Percentiles rank a stretch among this genome's conserved stretches.
These are phyloP conservation scores for Tragelaphus eurycerus DNA, from an alignment of 2,797 vertebrate genomes.

Conservation along the genomic window DNA sequence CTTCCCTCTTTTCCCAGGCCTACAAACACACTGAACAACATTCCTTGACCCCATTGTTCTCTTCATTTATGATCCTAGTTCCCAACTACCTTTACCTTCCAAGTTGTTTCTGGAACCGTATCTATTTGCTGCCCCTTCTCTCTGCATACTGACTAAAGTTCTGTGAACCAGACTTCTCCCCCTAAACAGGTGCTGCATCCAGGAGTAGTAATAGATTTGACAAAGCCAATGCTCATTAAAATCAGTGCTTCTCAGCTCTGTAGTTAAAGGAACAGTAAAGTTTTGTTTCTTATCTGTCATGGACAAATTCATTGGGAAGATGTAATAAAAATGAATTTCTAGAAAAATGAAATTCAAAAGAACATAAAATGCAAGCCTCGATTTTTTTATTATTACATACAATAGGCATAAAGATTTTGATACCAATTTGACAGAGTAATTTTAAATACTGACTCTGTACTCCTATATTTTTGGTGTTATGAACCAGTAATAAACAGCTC, in stretches of 20 bases:
- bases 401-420: slow-evolving; percentile 10
- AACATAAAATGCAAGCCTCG: slow-evolving; percentile 6
- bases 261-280: background rate
- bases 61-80: background rate
- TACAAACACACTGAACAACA: background rate
- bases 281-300: slow-evolving; percentile 20
- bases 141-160: background rate
- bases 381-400: slow-evolving; percentile 27
- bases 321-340: slow-evolving; percentile 36
- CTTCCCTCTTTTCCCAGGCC: background rate
- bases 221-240: background rate
- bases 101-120: background rate
- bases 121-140: background rate
- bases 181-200: background rate
- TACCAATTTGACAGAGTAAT: slow-evolving; percentile 15
- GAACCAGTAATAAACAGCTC: background rate
- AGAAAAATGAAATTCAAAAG: slow-evolving; percentile 43
- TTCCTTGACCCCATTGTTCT: background rate
- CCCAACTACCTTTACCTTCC: background rate
- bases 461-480: background rate
- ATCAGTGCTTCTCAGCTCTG: background rate
- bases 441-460: slow-evolving; percentile 15
- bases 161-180: background rate
- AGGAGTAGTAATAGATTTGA: background rate
- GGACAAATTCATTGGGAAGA: slow-evolving; percentile 18